These are phyloP conservation scores for Holothuria glaberrima DNA, from an alignment of 35 echinoderm and acorn worm species.

Conservation along the genomic window DNA sequence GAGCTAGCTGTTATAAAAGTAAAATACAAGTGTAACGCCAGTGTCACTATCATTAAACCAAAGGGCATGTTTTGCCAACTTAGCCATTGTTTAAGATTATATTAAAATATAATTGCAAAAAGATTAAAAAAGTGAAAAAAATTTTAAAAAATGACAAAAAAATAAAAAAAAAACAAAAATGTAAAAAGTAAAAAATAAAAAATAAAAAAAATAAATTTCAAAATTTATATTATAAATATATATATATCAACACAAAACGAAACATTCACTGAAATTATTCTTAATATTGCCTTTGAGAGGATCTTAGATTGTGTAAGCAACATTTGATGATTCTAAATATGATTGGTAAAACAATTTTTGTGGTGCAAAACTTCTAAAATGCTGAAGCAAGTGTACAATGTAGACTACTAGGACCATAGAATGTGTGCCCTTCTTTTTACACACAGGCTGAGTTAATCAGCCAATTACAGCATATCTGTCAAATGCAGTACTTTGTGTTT, in stretches of 20 bases:
- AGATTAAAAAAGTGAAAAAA: neutral
- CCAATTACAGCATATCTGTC: slow-evolving; percentile 55
- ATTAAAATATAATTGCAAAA: slow-evolving; percentile 12
- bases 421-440: slow-evolving; percentile 62
- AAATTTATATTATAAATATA: slow-evolving; percentile 50
- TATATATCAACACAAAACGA: slow-evolving; percentile 49
- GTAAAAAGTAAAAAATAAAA: slow-evolving; percentile 9
- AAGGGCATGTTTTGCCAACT: slow-evolving; percentile 56
- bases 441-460: slow-evolving; percentile 21
- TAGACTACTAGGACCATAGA: slow-evolving; percentile 53
- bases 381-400: slow-evolving; percentile 53
- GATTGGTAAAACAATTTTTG: slow-evolving; percentile 45
- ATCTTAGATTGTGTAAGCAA: slow-evolving; percentile 61
- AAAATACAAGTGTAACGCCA: slow-evolving; percentile 44
- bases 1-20: slow-evolving; percentile 49
- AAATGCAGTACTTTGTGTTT: slow-evolving; percentile 63
- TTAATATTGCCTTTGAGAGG: slow-evolving; percentile 63
- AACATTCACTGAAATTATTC: slow-evolving; percentile 67
- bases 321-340: slow-evolving; percentile 57
- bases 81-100: slow-evolving; percentile 54
- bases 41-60: slow-evolving; percentile 56
- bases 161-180: neutral
- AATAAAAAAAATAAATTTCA: slow-evolving; percentile 37
- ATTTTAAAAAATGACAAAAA: neutral
- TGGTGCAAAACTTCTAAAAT: slow-evolving; percentile 47